Evolutionary conservation across 1,140 invertebrate species (phyloP), one percentile per base, ranked within the genome.

Genomic region (Tetramorium simillimum): DNA sequence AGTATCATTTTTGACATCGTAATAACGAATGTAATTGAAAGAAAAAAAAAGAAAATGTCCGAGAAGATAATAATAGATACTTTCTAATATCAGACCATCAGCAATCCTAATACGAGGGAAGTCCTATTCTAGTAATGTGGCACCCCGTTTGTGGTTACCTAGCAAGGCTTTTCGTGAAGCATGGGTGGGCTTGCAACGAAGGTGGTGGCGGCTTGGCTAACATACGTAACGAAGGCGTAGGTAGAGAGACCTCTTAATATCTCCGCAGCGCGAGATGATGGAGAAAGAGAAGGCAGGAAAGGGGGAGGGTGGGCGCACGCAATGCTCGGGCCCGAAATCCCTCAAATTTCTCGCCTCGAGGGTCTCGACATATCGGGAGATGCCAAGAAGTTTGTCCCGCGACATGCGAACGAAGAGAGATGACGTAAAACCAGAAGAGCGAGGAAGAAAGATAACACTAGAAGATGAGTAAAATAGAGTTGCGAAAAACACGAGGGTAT

Each of bases 191-290:
- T 43, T 75, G 60, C 49, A 62, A 75, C 72, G 65, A 70, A 40
- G 86, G 40, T 76, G 78, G 86, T 46, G 62, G 72, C 58, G 56
- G 21, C 56, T 21, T 16, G 69, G 49, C 81, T 82, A 69, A 86
- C 49, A 80, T 69, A 88, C 75, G 81, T 87, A 85, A 86, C 85
- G 75, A 90, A 87, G 86, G 80, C 62, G 81, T 88, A 90, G 89
- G 86, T 81, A 90, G 89, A 82, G 67, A 82, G 37, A 73, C 51
- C 70, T 88, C 89, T 90, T 90, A 90, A 88, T 90, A 90, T 90
- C 80, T 85, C 1, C 62, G 21, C 2, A 33, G 16, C 24, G 40
- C 21, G 33, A 33, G 33, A 33, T 0, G 33, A 21, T 7, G 5
- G n/a, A n/a, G 60, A 28, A 14, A 40, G 73, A 53, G 28, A 43